Base-by-base conservation (phyloP, 2,888 invertebrate genomes). In the Tachina lurida region DNA sequence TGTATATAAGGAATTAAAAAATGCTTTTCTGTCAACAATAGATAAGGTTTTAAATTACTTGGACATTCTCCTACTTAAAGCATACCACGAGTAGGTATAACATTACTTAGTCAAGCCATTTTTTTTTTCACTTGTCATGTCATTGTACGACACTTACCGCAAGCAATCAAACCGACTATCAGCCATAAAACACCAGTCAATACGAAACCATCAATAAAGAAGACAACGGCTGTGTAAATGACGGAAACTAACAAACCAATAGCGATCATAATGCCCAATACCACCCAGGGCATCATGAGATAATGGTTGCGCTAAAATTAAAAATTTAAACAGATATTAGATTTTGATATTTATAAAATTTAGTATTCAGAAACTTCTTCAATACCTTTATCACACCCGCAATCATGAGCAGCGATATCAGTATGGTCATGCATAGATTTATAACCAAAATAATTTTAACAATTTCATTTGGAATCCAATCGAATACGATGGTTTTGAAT, bases 271-370 rank as follows among this genome's bases (percentile, higher is more conserved):
- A 97, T 95, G 7, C 97, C 97, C 71, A 97, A 94, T 67, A 96
- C 95, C 52, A 97, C 96, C 96, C 96, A 97, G 9, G 97, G 97
- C 75, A 97, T 94, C 96, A 97, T 97, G 90, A 96, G 92, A 93
- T 95, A 96, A 89, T 96, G 96, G 90, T 96, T 96, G 89, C 96
- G 94, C 97, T 97, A 93, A 22, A 81, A 84, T 31, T 31, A 31
- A 54, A 60, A 22, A n/a, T 94, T 92, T 56, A 80, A 80, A 43
- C 1, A 70, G 52, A 22, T 22, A 39, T 9, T 58, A 58, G 8
- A 15, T 58, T 58, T 58, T 58, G 13, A 15, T 31, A 31, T 31
- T 31, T 31, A 31, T 31, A 31, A 22, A 22, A n/a, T n/a, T n/a
- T 22, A 22, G 1, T 22, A 3, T 22, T 22, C 3, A 22, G 22